A percentile compares a stretch with the other conserved stretches of the same genome.
phyloP scores from a whole-genome alignment of 2,888 invertebrate species.

The Drosophila mimetica region DNA sequence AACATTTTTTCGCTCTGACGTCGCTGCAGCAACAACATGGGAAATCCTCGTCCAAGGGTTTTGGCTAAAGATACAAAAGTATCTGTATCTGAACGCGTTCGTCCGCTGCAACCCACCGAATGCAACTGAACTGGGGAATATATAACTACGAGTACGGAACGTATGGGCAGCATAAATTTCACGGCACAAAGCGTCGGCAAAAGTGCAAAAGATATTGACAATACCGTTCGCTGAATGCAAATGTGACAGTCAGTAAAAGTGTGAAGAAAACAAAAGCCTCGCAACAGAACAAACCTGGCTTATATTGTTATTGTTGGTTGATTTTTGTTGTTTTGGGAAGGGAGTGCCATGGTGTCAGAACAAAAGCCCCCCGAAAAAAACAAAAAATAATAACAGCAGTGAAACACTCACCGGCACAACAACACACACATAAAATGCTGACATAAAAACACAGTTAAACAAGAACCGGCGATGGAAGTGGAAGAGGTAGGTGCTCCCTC shows the following conservation, averaged over 20 bases:
- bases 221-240: constrained; percentile 66
- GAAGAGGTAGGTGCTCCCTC: constrained; percentile 7
- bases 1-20: constrained; percentile 71
- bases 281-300: constrained; percentile 25
- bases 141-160: not conserved
- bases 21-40: constrained; percentile 64
- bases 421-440: constrained; percentile 51
- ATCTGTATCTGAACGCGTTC: constrained; percentile 55
- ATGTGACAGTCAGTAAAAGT: constrained; percentile 49
- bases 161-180: constrained; percentile 62
- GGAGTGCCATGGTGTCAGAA: constrained; percentile 40
- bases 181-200: constrained; percentile 54
- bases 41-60: constrained; percentile 9
- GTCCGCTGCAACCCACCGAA: constrained; percentile 61
- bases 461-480: constrained; percentile 18
- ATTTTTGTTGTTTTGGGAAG: constrained; percentile 17
- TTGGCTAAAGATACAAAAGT: constrained; percentile 20
- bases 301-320: constrained; percentile 36
- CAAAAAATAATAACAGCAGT: constrained; percentile 24
- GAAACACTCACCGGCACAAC: constrained; percentile 33
- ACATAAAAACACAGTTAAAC: constrained; percentile 74
- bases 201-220: constrained; percentile 60
- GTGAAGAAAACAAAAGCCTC: constrained; percentile 44
- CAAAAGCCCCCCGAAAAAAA: constrained; percentile 37
- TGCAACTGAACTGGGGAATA: constrained; percentile 42